These are phyloP conservation scores for Passer montanus DNA, from an alignment of 2,113 vertebrate genomes.

Conservation along the genomic window DNA sequence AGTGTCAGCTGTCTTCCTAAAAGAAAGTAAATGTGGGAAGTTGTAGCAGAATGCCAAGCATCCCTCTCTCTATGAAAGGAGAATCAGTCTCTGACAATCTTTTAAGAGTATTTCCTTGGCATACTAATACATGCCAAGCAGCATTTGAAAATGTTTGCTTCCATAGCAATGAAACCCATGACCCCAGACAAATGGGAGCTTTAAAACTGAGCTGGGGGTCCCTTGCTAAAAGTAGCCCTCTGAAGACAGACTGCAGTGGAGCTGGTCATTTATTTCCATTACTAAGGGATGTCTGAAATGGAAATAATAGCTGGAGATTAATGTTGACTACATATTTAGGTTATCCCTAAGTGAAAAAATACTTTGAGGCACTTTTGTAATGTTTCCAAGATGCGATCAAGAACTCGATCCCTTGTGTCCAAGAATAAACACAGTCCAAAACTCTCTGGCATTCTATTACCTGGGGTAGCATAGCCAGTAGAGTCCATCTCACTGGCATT, in stretches of 20 bases:
- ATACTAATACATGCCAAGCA: neutral
- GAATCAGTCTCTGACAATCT: neutral
- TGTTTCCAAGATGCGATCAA: neutral
- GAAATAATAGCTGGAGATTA: slow-evolving; percentile 8
- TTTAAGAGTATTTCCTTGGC: neutral
- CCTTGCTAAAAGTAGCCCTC: slow-evolving; percentile 12
- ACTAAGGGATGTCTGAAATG: neutral
- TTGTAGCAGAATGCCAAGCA: neutral
- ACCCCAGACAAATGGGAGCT: neutral
- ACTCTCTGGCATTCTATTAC: neutral
- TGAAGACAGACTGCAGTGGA: neutral
- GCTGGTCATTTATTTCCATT: neutral
- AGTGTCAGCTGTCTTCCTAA: slow-evolving; percentile 14
- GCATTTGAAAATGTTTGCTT: slow-evolving; percentile 1
- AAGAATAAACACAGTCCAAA: neutral
- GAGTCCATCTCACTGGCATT: neutral
- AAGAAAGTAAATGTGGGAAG: slow-evolving; percentile 41
- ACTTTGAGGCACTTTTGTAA: slow-evolving; percentile 6
- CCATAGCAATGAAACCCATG: slow-evolving; percentile 16
- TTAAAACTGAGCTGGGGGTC: neutral
- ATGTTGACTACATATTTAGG: neutral
- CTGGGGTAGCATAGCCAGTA: neutral
- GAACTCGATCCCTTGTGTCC: neutral
- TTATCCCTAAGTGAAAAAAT: neutral
- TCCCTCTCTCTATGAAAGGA: neutral